Conservation (phyloP, 2,113 vertebrate species). For the Periophthalmus modestus region DNA sequence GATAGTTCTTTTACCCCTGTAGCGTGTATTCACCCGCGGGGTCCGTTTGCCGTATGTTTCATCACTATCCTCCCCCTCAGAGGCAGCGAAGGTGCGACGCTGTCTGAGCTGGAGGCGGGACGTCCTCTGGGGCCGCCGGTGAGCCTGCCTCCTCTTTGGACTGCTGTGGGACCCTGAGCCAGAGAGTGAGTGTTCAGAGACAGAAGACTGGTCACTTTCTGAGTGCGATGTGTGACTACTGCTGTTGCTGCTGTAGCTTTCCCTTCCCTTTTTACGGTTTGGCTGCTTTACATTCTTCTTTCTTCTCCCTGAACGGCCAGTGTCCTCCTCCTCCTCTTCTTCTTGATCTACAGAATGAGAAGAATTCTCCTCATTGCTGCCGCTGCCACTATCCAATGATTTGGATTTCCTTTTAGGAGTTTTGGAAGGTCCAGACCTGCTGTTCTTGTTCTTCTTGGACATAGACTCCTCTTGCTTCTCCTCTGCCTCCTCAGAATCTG, state of each 20-base stretch:
- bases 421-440: slow-evolving; percentile 35
- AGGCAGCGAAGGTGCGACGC: slow-evolving; percentile 29
- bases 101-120: slow-evolving; percentile 38
- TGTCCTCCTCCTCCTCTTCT: slow-evolving; percentile 24
- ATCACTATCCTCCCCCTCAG: slow-evolving; percentile 68
- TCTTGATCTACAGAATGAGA: slow-evolving; percentile 49
- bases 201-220: slow-evolving; percentile 59
- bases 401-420: slow-evolving; percentile 46
- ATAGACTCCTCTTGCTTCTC: slow-evolving; percentile 13
- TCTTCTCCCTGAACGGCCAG: slow-evolving; percentile 1
- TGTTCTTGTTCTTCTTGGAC: slow-evolving; percentile 44
- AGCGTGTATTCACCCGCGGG: slow-evolving; percentile 72
- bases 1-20: slow-evolving; percentile 76
- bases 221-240: slow-evolving; percentile 59
- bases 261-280: slow-evolving; percentile 53
- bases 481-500: slow-evolving; percentile 70
- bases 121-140: slow-evolving; percentile 35
- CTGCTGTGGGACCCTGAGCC: slow-evolving; percentile 74
- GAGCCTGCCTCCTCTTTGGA: slow-evolving; percentile 66
- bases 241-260: slow-evolving; percentile 57
- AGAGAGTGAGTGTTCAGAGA: slow-evolving; percentile 58
- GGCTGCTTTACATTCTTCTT: slow-evolving; percentile 23
- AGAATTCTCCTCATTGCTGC: slow-evolving; percentile 22
- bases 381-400: slow-evolving; percentile 3
- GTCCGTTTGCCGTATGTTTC: slow-evolving; percentile 40